A percentile compares a stretch with the other conserved stretches of the same genome.
Evolutionary conservation across 1,140 invertebrate species (phyloP).

Genomic region (Piezodorus guildinii): DNA sequence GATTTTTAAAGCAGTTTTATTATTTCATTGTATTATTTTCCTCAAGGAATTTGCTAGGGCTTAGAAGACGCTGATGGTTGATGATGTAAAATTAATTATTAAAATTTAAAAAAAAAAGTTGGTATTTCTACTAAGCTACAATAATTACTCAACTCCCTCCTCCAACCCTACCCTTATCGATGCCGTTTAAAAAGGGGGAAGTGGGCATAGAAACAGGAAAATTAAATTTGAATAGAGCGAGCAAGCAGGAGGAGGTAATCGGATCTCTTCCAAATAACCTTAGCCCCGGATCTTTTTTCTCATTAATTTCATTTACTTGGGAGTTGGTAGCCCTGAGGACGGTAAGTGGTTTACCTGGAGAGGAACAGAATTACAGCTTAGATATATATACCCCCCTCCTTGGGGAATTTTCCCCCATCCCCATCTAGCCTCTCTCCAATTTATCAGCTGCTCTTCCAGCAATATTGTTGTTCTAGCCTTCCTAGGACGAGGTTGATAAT

Average conservation of each 20-base stretch:
- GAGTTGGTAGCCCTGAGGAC: neutral
- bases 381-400: constrained; percentile 14
- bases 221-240: constrained; percentile 4
- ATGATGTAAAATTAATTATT: neutral
- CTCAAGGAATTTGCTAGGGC: neutral
- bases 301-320: constrained; percentile 15
- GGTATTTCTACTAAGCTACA: neutral
- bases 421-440: neutral
- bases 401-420: neutral
- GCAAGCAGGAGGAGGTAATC: neutral
- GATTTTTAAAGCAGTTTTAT: no score
- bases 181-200: neutral
- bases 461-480: no score
- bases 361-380: constrained; percentile 15
- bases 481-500: no score
- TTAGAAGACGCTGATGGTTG: neutral
- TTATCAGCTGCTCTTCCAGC: no score
- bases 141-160: neutral
- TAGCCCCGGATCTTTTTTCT: constrained; percentile 14
- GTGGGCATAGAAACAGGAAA: constrained; percentile 1
- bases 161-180: neutral
- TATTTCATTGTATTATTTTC: neutral
- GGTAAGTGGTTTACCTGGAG: constrained; percentile 17
- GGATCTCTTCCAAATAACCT: constrained; percentile 3
- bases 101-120: neutral